phyloP scores from a whole-genome alignment of 2,113 vertebrate genomes.

The Ciconia maguari region DNA sequence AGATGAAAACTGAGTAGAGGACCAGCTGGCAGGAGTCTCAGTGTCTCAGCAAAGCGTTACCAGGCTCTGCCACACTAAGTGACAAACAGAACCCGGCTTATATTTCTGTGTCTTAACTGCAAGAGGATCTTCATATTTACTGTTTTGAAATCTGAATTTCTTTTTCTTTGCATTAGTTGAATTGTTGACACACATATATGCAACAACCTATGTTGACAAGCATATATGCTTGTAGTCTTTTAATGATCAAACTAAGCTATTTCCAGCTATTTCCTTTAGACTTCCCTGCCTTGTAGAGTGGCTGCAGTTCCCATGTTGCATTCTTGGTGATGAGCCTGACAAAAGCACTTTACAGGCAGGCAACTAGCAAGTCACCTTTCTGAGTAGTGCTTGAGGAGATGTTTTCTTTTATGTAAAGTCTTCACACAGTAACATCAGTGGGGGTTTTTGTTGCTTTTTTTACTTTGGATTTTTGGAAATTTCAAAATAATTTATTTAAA shows the following conservation, averaged over 20 bases:
- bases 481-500: not conserved
- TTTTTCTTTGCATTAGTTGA: not conserved
- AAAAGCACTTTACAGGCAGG: not conserved
- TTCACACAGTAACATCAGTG: not conserved
- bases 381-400: not conserved
- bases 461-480: not conserved
- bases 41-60: not conserved
- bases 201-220: not conserved
- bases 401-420: not conserved
- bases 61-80: not conserved
- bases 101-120: not conserved
- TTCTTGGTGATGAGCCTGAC: not conserved
- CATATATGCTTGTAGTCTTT: not conserved
- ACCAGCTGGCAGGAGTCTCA: not conserved
- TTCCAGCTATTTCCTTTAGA: not conserved
- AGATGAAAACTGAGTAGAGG: not conserved
- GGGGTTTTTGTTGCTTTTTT: not conserved
- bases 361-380: not conserved
- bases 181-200: not conserved
- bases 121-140: not conserved
- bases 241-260: not conserved
- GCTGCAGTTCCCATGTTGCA: not conserved
- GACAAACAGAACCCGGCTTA: not conserved
- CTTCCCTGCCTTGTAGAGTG: not conserved
- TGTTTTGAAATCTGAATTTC: not conserved